phyloP scores from a whole-genome alignment of 2,113 vertebrate species.

The Corythornis madagascariensis region DNA sequence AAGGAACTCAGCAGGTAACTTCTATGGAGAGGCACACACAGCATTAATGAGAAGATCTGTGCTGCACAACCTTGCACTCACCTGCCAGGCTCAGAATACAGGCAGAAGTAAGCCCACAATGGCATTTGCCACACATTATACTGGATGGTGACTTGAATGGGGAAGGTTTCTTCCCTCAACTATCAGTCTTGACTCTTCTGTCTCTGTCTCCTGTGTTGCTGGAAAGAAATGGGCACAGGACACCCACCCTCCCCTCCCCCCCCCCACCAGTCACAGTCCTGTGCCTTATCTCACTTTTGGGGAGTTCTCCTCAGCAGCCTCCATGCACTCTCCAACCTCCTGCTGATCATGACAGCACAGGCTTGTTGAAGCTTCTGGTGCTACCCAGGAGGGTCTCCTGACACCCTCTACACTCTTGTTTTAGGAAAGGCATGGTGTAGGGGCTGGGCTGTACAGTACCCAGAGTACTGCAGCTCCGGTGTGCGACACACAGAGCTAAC shows the following conservation, averaged over 20 bases:
- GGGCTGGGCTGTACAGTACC: neutral
- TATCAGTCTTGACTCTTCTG: neutral
- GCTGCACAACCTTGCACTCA: neutral
- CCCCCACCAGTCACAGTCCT: neutral
- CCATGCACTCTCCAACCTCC: neutral
- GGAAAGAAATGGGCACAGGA: too few species aligned
- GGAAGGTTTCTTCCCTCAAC: neutral
- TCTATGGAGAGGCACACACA: accelerated
- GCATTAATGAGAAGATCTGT: neutral
- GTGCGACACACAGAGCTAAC: neutral
- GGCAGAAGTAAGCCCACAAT: neutral
- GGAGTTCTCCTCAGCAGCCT: neutral
- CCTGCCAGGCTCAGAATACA: neutral
- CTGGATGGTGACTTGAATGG: accelerated
- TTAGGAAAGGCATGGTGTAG: neutral
- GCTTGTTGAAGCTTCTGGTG: neutral
- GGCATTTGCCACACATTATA: neutral
- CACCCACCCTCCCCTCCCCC: too few species aligned
- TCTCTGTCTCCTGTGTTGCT: neutral
- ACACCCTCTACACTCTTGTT: neutral
- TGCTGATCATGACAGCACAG: neutral
- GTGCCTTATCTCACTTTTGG: neutral
- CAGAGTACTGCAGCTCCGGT: neutral
- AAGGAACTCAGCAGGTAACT: neutral
- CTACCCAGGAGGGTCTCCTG: neutral